Conservation (phyloP, 2,888 invertebrate species). For the Venusia cambrica region DNA sequence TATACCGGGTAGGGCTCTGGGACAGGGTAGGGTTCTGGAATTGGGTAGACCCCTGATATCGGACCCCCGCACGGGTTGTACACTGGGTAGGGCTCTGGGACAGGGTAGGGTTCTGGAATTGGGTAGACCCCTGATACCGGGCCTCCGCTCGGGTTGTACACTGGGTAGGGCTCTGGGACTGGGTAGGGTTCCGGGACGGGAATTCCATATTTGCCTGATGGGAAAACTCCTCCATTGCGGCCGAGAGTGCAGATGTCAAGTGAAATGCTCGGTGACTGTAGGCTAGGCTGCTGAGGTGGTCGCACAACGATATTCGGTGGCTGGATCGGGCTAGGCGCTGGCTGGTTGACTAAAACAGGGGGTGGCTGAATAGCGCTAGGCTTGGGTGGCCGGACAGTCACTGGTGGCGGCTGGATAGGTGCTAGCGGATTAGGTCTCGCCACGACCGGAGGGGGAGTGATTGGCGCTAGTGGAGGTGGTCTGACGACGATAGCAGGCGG, state of each 20-base stretch:
- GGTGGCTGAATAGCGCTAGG: constrained; percentile 44
- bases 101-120: too few relatives aligned
- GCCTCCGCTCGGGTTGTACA: too few relatives aligned
- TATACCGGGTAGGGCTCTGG: too few relatives aligned
- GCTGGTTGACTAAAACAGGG: constrained; percentile 47
- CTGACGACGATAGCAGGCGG: constrained; percentile 47
- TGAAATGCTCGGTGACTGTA: constrained; percentile 43
- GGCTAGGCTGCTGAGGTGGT: constrained; percentile 37
- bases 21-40: too few relatives aligned
- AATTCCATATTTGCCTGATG: too few relatives aligned
- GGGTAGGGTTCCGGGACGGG: too few relatives aligned
- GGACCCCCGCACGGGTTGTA: too few relatives aligned
- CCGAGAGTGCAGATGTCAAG: constrained; percentile 5
- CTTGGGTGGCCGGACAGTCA: constrained; percentile 46
- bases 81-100: too few relatives aligned
- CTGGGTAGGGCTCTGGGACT: too few relatives aligned
- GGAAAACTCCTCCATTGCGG: too few relatives aligned
- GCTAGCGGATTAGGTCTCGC: constrained; percentile 42
- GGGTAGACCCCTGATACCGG: too few relatives aligned
- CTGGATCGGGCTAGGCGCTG: constrained; percentile 37
- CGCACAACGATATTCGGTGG: constrained; percentile 49
- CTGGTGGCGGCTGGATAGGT: constrained; percentile 48
- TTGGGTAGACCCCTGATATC: too few relatives aligned
- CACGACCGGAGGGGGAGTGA: constrained; percentile 51
- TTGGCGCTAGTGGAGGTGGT: constrained; percentile 38